Base-by-base conservation (phyloP, 2,888 invertebrate genomes). In the Drosophila kambysellisi region DNA sequence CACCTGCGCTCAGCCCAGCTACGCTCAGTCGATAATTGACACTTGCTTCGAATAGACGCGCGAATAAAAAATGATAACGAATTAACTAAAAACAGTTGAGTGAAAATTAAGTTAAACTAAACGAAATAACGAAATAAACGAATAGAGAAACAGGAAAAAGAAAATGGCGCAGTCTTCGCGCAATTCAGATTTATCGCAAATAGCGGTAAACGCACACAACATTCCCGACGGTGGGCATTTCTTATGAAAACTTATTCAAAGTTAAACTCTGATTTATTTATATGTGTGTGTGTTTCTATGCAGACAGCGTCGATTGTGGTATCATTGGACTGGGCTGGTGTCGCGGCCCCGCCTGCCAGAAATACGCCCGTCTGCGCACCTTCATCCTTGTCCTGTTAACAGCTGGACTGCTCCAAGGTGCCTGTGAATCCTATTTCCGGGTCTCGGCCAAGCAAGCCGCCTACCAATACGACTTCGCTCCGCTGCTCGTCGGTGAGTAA, bases 261-360 rank as follows among this genome's bases (percentile, higher is more conserved):
- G 30, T 7, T 32, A 2, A 6, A 20, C 1, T 35, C n/a, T 4
- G 0, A 57, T 43, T 25, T 29, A 12, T 35, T 17, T 20, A 1
- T 33, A 25, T 68, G 20, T n/a, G 5, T 51, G 20, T 46, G n/a
- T 41, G 29, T 39, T 48, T 39, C 43, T 50, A 35, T 41, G 52
- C 82, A 94, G 94, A 92, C 81, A 91, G 93, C 61, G 85, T 94
- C 30, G 94, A 95, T 82, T 95, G 94, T 72, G 94, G 94, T 17
- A 92, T 94, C 53, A 90, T 90, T 17, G 91, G 88, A 0, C 59
- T 94, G 57, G 94, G 94, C 68, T 94, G 94, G 92, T 93, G 93
- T 76, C 90, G 92, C 81, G 91, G 94, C 71, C 81, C 92, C 76
- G 88, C 88, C 83, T 93, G 93, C 63, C 93, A 93, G 76, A 94